A percentile compares a stretch with the other conserved stretches of the same genome.
Conservation (phyloP, 2,113 vertebrate species). For the Mobula hypostoma region DNA sequence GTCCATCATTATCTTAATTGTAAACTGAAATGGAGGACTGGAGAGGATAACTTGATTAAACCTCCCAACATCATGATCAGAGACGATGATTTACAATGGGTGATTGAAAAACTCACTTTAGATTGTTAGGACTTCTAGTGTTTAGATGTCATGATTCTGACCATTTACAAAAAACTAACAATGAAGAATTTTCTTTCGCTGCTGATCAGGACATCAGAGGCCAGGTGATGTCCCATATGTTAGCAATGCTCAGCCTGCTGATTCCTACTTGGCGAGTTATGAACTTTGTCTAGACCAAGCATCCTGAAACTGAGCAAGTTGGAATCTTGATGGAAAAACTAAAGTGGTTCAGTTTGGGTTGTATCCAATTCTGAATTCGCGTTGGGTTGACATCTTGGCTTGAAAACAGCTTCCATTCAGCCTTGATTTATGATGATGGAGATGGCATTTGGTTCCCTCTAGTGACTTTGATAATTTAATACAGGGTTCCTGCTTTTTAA, state of each 20-base stretch:
- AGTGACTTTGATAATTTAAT: background rate
- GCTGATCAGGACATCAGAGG: background rate
- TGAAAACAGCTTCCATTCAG: background rate
- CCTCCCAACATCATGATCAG: background rate
- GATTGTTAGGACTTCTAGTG: background rate
- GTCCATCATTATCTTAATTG: background rate
- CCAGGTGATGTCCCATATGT: background rate
- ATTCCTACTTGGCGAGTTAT: background rate
- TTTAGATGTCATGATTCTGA: background rate
- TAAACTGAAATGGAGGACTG: background rate
- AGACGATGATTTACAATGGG: background rate
- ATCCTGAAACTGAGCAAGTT: background rate
- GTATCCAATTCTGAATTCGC: background rate
- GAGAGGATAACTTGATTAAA: background rate
- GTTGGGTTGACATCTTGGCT: background rate
- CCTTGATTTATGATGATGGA: background rate
- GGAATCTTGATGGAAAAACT: background rate
- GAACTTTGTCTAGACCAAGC: background rate
- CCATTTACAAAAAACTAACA: background rate
- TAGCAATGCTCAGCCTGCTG: background rate
- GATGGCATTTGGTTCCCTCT: conserved; percentile 36
- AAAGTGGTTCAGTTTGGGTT: background rate
- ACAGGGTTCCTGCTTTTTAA: background rate
- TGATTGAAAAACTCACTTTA: background rate
- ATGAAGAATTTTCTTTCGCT: background rate